These are phyloP conservation scores for Trimorus sp. DNA, from an alignment of 2,888 invertebrate genomes.

Conservation along the genomic window DNA sequence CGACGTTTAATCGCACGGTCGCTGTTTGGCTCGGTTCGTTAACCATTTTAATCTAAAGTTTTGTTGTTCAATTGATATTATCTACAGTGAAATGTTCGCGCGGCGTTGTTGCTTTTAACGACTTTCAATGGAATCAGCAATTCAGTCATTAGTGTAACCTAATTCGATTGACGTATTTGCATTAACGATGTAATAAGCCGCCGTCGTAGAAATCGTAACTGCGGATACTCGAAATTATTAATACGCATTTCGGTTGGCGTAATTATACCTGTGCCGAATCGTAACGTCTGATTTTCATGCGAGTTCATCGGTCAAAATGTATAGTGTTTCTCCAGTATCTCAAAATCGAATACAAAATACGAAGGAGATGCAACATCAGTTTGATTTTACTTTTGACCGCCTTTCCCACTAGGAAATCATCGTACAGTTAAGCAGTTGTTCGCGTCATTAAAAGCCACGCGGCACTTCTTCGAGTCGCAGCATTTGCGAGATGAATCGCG, in stretches of 20 bases:
- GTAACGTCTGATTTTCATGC: not conserved
- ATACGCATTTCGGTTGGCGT: not conserved
- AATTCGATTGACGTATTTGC: conserved; percentile 33
- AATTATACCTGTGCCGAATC: conserved; percentile 18
- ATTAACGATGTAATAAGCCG: conserved; percentile 22
- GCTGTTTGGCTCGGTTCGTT: conserved; percentile 23
- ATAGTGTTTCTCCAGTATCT: not conserved
- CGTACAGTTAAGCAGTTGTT: no score
- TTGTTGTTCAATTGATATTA: conserved; percentile 33
- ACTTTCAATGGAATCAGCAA: conserved; percentile 29
- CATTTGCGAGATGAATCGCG: conserved; percentile 7
- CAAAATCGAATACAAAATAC: no score
- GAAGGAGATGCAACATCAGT: not conserved
- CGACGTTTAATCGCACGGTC: conserved; percentile 15
- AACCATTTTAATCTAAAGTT: conserved; percentile 46
- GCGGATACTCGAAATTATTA: conserved; percentile 31
- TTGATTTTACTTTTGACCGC: no score
- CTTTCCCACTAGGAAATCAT: no score
- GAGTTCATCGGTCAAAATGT: not conserved
- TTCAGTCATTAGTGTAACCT: conserved; percentile 41
- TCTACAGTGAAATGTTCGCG: conserved; percentile 6
- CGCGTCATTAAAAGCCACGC: no score
- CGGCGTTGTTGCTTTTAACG: conserved; percentile 34
- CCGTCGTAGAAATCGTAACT: conserved; percentile 17
- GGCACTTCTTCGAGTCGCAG: not conserved